A percentile compares a stretch with the other conserved stretches of the same genome.
These are phyloP conservation scores for Chouioia cunea DNA, from an alignment of 2,888 invertebrate genomes.

Conservation along the genomic window DNA sequence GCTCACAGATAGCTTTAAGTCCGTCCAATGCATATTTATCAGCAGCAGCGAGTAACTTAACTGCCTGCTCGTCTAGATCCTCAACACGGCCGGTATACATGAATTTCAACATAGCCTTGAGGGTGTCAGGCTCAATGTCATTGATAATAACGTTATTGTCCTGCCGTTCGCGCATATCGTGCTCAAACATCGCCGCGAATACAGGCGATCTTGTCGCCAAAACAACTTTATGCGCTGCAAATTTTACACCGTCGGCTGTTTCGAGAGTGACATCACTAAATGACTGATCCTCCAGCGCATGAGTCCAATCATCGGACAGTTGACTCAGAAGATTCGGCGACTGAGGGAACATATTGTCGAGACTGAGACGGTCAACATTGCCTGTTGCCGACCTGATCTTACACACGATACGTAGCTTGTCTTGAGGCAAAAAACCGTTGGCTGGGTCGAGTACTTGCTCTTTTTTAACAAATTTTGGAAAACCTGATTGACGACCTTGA, in stretches of 20 bases:
- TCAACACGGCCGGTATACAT: conserved; percentile 19
- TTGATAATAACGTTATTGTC: conserved; percentile 16
- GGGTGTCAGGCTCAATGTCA: conserved; percentile 16
- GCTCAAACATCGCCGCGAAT: conserved; percentile 38
- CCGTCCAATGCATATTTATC: conserved; percentile 26
- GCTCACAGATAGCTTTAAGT: conserved; percentile 19
- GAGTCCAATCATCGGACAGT: conserved; percentile 14
- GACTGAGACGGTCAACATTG: neutral
- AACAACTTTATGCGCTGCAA: conserved; percentile 23
- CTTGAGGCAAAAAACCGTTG: neutral
- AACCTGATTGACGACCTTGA: conserved; percentile 30
- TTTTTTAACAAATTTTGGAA: conserved; percentile 21
- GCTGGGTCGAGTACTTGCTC: conserved; percentile 3
- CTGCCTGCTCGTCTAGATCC: neutral
- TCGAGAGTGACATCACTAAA: conserved; percentile 30
- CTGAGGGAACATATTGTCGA: neutral
- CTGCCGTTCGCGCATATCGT: conserved; percentile 21
- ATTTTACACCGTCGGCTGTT: neutral
- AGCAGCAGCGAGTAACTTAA: conserved; percentile 9
- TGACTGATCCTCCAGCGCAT: neutral
- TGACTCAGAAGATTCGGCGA: neutral
- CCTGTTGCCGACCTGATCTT: conserved; percentile 31
- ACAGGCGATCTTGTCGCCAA: conserved; percentile 17
- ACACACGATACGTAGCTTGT: conserved; percentile 8
- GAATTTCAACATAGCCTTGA: conserved; percentile 17